Base-by-base conservation (phyloP, 2,113 vertebrate genomes). In the Gallinago jamesoni region DNA sequence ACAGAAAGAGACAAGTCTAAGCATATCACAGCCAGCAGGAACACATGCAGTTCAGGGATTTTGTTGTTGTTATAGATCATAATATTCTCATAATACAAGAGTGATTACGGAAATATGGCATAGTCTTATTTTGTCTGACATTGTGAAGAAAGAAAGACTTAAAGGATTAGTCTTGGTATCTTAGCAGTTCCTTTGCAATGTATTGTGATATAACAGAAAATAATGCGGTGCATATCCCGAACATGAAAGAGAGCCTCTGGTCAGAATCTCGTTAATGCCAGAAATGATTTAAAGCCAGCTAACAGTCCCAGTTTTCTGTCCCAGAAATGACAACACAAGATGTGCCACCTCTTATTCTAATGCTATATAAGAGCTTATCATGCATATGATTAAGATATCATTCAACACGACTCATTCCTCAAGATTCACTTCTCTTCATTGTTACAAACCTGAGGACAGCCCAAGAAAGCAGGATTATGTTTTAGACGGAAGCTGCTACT, bases 111-210 rank as follows among this genome's bases (percentile, higher is more conserved):
- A 96, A 96, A 84, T 90, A 81, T 25, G 53, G 60, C 60, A 57
- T 86, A 92, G 93, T 87, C 83, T 94, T 95, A 89, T 81, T 96
- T 96, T 86, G 74, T 87, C 90, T 96, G 95, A 94, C 84, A 63
- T 53, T 91, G 80, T 83, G 74, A 88, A 96, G 93, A 94, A 93
- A 94, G 85, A 89, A 35, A 86, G 94, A 95, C 80, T 96, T 95
- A 97, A 95, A 93, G 93, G 96, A 97, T 96, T 97, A 96, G 85
- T 76, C 81, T 87, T 94, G 96, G 94, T 96, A 95, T 90, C 50
- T 84, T 79, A 86, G 75, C 81, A 64, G 60, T 92, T 95, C 63
- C 63, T 91, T 95, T 87, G 69, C 89, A 95, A n/a, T 0, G 3
- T 59, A 69, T 91, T 92, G 85, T 93, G 95, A 92, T 95, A 69